Evolutionary conservation across 2,113 vertebrate species (phyloP), one percentile per base, ranked within the genome.

Genomic region (Chascanopsetta lugubris): DNA sequence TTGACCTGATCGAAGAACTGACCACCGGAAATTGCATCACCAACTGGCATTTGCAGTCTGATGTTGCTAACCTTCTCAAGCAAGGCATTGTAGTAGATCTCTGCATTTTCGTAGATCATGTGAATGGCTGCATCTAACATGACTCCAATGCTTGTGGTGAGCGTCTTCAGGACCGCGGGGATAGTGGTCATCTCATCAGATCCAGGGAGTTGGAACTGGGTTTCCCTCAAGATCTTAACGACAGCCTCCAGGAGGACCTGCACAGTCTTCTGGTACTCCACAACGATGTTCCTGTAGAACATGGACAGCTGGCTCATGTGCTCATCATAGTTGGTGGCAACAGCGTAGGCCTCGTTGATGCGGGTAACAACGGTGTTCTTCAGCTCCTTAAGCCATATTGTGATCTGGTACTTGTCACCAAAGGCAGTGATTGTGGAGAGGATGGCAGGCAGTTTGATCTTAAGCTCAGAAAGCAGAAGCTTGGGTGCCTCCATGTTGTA

Each of bases 201-300:
- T 2, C 93, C 93, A 56, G 93, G 94, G 12, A 97, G 50, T 55
- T 89, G 90, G 72, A 96, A 92, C 72, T 77, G 90, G 46, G 91
- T 93, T 50, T 87, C 89, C 50, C 88, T 94, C 60, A 97, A 66
- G 72, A 94, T 87, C 61, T 89, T 87, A 38, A 93, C 79, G 25
- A 84, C 67, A 20, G 91, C 90, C 69, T 95, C 91, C 79, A 94
- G 82, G 4, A 94, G 32, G 2, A 30, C 72, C 38, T 89, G 91
- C 65, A 93, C 43, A 55, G 34, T 91, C 53, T 75, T 81, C 25
- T 91, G 91, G 40, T 87, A 94, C 34, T 88, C 76, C 24, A 85
- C 85, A 73, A 90, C 76, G 40, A 90, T 55, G 69, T 86, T 68
- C 72, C 91, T 77, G 56, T 92, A 90, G 67, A 88, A 61, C 62